Evolutionary conservation across 2,797 vertebrate species (phyloP).

Genomic region (Sebastes matsubarae): DNA sequence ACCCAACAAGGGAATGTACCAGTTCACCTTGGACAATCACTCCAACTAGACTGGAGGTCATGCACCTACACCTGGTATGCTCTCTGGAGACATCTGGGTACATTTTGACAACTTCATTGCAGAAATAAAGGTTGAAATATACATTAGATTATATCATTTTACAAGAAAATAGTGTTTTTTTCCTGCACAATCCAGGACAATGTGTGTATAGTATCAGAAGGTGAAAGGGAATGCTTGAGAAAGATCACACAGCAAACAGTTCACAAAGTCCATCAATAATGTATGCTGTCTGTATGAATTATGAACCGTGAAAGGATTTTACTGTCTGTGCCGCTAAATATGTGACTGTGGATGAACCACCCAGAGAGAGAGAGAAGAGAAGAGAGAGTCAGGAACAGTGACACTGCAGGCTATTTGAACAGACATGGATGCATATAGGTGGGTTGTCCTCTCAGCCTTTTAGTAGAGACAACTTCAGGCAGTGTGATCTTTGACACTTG

Average conservation of each 20-base stretch:
- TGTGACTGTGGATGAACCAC: constrained; percentile 59
- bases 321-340: constrained; percentile 75
- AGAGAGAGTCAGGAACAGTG: constrained; percentile 7
- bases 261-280: constrained; percentile 77
- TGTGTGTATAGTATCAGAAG: constrained; percentile 16
- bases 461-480: constrained; percentile 2
- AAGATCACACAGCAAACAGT: constrained; percentile 77
- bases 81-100: background rate
- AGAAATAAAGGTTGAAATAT: background rate
- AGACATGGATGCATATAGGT: constrained; percentile 19
- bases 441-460: constrained; percentile 13
- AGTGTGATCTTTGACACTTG: background rate
- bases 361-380: constrained; percentile 16
- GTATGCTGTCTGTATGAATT: constrained; percentile 78
- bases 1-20: constrained; percentile 24
- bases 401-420: background rate
- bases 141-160: background rate
- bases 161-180: background rate
- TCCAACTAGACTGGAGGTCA: constrained; percentile 31
- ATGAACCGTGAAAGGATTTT: constrained; percentile 80
- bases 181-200: constrained; percentile 4
- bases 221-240: constrained; percentile 43
- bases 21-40: constrained; percentile 26
- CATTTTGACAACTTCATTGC: background rate
- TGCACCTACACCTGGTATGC: background rate